Evolutionary conservation across 1,140 invertebrate species (phyloP), one percentile per base, ranked within the genome.

Genomic region (Microplitis demolitor): DNA sequence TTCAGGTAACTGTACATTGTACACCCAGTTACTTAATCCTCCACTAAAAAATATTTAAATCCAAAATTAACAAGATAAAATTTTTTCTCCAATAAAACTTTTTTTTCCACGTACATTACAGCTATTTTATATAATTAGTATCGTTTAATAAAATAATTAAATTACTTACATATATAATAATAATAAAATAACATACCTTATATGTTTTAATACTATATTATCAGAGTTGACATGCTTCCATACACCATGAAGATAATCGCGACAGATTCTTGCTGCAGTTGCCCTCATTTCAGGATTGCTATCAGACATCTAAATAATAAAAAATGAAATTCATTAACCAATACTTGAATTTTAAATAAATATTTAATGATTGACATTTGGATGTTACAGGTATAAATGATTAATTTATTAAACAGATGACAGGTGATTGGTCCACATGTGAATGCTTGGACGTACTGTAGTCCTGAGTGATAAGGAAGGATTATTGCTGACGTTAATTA

Each of bases 171-270:
- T 1, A 24, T 24, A 24, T n/a, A 24, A 24, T 24, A 24, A 24
- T 24, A 24, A 24, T 24, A 24, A 24, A 58, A 45, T 24, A 63
- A 78, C 88, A 84, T 80, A 95, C 95, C 93, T 95, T 78, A 96
- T 93, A 63, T 93, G 90, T 80, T 92, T 94, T 56, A 96, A 91
- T 39, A 92, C 88, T 75, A 96, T 91, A 35, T 94, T 93, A 33
- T 92, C 86, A 0, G 92, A 87, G 4, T 91, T 91, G 8, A 95
- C 93, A 13, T 89, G 90, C 81, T 95, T 95, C 95, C 95, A 97
- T 2, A 93, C 91, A 5, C 95, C 95, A 76, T 93, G 91, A 39
- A 97, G 89, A 84, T 95, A 96, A 85, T 96, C 94, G 74, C 93
- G 90, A 87, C 95, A 96, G 78, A 97, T 94, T 76, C 92, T 90